Percentiles rank a stretch among this genome's conserved stretches.
Conservation (phyloP, 2,113 vertebrate species). For the Nothobranchius furzeri region DNA sequence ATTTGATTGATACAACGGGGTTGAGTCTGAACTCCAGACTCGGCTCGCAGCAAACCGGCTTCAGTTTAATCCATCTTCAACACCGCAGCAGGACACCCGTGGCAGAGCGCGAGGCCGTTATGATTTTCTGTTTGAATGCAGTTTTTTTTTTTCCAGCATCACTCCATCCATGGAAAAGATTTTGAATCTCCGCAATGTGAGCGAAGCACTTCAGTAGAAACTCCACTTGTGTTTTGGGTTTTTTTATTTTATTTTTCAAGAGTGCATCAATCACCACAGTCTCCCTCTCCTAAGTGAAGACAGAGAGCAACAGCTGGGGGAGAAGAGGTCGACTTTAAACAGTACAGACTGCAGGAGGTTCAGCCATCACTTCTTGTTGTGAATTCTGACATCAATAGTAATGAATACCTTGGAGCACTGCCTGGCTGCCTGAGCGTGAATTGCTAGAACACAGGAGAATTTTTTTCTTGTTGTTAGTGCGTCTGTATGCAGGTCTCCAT, state of each 20-base stretch:
- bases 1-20: slow-evolving; percentile 37
- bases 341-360: slow-evolving; percentile 73
- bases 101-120: slow-evolving; percentile 21
- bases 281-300: slow-evolving; percentile 54
- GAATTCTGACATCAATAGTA: slow-evolving; percentile 75
- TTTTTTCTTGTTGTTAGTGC: slow-evolving; percentile 53
- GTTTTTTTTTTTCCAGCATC: slow-evolving; percentile 31
- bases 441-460: slow-evolving; percentile 46
- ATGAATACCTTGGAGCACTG: slow-evolving; percentile 74
- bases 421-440: slow-evolving; percentile 63
- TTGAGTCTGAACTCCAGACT: slow-evolving; percentile 26
- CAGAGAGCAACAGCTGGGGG: slow-evolving; percentile 69
- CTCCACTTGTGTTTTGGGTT: slow-evolving; percentile 48
- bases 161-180: slow-evolving; percentile 24
- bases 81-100: slow-evolving; percentile 23
- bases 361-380: slow-evolving; percentile 74
- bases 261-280: slow-evolving; percentile 73
- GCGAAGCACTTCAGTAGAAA: slow-evolving; percentile 54
- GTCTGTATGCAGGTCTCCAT: slow-evolving; percentile 32
- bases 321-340: slow-evolving; percentile 68
- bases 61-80: slow-evolving; percentile 44
- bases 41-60: slow-evolving; percentile 31
- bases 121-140: slow-evolving; percentile 48
- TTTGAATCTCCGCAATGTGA: slow-evolving; percentile 44
- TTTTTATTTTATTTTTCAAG: slow-evolving; percentile 34